Evolutionary conservation across 1,140 invertebrate species (phyloP).

Genomic region (Coenobita brevimanus): DNA sequence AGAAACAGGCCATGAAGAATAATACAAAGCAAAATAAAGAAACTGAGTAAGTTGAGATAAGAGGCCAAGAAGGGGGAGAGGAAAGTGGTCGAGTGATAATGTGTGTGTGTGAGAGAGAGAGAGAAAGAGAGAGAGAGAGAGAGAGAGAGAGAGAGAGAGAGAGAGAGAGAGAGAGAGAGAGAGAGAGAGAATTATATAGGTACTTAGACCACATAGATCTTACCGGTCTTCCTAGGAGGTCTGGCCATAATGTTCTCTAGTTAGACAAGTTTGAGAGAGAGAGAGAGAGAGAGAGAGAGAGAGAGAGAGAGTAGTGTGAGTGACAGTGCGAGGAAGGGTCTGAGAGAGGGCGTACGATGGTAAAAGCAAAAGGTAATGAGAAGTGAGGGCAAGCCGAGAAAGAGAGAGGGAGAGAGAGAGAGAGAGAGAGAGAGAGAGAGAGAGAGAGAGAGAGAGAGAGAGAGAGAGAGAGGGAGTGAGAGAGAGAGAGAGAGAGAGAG

Average conservation of each 20-base stretch:
- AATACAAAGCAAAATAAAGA: background rate
- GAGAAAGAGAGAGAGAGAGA: background rate
- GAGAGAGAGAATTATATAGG: background rate
- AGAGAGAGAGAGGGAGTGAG: background rate
- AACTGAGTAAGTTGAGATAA: too few species aligned
- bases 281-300: too few species aligned
- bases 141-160: conserved; percentile 1
- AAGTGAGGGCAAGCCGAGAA: background rate
- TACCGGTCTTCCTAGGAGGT: too few species aligned
- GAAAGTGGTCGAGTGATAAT: background rate
- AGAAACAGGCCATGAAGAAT: background rate
- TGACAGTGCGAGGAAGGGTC: background rate
- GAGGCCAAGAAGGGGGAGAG: background rate
- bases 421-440: background rate
- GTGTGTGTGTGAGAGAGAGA: background rate
- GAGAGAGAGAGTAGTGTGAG: background rate
- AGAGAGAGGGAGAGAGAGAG: too few species aligned
- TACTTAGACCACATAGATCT: too few species aligned
- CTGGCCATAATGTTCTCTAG: too few species aligned
- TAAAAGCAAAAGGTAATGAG: background rate
- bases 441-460: background rate
- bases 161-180: background rate
- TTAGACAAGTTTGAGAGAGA: too few species aligned
- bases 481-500: background rate
- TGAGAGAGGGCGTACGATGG: background rate